Conservation (phyloP, 2,888 invertebrate species). For the Lagria hirta region DNA sequence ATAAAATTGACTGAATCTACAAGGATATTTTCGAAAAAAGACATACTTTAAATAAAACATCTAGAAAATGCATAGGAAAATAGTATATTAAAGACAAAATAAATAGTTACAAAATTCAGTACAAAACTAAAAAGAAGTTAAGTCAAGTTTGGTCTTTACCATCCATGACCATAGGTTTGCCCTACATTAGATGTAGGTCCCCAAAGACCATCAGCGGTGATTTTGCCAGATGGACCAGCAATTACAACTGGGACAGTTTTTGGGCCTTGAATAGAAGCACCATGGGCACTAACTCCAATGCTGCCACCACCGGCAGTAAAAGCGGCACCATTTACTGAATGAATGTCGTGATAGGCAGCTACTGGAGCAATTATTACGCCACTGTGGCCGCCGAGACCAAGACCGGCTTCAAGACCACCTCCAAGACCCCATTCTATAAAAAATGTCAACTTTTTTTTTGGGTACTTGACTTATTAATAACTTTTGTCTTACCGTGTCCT, state of each 20-base stretch:
- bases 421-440: no score
- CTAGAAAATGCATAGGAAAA: no score
- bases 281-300: slow-evolving; percentile 38
- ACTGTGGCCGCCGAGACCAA: slow-evolving; percentile 13
- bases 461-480: no score
- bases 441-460: not conserved
- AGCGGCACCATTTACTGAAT: no score
- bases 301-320: slow-evolving; percentile 33
- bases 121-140: no score
- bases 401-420: no score
- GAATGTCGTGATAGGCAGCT: slow-evolving; percentile 19
- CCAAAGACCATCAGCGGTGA: slow-evolving; percentile 42
- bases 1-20: no score
- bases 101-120: no score
- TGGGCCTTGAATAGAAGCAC: slow-evolving; percentile 43
- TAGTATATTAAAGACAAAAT: no score
- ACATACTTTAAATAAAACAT: no score
- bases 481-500: slow-evolving; percentile 1
- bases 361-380: slow-evolving; percentile 13
- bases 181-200: slow-evolving; percentile 33
- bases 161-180: slow-evolving; percentile 7
- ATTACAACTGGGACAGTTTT: slow-evolving; percentile 41
- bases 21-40: no score
- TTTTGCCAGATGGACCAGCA: slow-evolving; percentile 40
- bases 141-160: not conserved